These are phyloP conservation scores for Isotomurus palustris DNA, from an alignment of 2,888 invertebrate genomes.

Conservation along the genomic window DNA sequence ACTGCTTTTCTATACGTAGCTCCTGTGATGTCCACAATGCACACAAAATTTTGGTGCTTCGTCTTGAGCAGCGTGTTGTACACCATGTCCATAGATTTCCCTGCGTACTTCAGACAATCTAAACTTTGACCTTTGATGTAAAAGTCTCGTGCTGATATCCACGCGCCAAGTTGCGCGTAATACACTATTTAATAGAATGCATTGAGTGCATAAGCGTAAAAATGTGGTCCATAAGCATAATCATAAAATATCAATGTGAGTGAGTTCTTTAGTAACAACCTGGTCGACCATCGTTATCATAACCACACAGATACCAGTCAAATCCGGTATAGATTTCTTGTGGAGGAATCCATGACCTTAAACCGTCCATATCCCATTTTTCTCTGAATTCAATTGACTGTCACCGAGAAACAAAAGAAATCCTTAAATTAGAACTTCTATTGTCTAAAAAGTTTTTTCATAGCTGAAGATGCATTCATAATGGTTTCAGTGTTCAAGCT, in stretches of 20 bases:
- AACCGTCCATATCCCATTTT: neutral
- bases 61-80: neutral
- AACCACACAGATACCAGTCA: constrained; percentile 1
- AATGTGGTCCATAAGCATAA: neutral
- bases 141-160: neutral
- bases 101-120: neutral
- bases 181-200: neutral
- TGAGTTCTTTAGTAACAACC: neutral
- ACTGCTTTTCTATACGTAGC: neutral
- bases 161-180: neutral
- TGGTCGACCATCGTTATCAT: constrained; percentile 4
- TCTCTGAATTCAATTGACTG: neutral
- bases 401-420: neutral
- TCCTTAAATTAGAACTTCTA: neutral
- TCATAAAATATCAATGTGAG: neutral
- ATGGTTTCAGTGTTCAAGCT: neutral
- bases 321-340: neutral
- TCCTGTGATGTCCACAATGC: constrained; percentile 2
- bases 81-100: constrained; percentile 3
- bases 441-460: neutral
- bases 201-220: neutral
- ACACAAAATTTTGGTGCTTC: constrained; percentile 6
- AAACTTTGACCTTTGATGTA: neutral
- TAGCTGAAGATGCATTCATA: neutral
- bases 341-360: neutral